Evolutionary conservation across 23 tunicate genomes (phyloP), one percentile per base, ranked within the genome.

Genomic region (Trididemnum miniatum): DNA sequence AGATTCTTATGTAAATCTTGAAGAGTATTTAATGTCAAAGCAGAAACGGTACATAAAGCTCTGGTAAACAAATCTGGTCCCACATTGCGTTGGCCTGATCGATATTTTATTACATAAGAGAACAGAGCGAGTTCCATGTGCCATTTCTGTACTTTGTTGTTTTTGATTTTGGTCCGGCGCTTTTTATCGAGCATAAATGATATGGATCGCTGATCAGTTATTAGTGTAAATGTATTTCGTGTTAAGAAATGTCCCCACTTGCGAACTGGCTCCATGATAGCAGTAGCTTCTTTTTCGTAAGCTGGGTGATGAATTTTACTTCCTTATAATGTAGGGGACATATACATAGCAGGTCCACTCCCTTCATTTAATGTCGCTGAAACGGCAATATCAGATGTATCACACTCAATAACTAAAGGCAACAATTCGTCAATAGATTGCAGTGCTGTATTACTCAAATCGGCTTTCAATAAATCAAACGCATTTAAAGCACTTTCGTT

Each of bases 341-440:
- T 63, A 63, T 9, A 63, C 7, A 23, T 22, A 5, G 22, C 71
- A 23, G 71, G 15, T n/a, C n/a, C 15, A 22, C 23, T 23, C 7
- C 31, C 31, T 27, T 63, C n/a, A 27, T 63, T 63, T 23, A 63
- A 63, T 9, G 71, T 63, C n/a, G 71, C 71, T 27, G 71, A 63
- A 5, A 63, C 22, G 5, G 31, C 71, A 7, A 22, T 9, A 23
- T 63, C 71, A 22, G 23, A 63, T 24, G 71, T 23, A 63, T 63
- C 71, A 23, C 71, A 23, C 31, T 63, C 71, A 22, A 63, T 23
- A 15, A 63, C 71, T 4, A 63, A 63, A 63, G 71, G 23, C 71
- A 63, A 63, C 29, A 7, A 5, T 63, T 63, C 23, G 23, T 63
- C 31, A 24, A 23, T 23, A 63, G 71, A 44, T 44, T 44, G 54